Evolutionary conservation across 53 echinoderm and acorn worm genomes (phyloP).

Genomic region (Actinopyga echinites): DNA sequence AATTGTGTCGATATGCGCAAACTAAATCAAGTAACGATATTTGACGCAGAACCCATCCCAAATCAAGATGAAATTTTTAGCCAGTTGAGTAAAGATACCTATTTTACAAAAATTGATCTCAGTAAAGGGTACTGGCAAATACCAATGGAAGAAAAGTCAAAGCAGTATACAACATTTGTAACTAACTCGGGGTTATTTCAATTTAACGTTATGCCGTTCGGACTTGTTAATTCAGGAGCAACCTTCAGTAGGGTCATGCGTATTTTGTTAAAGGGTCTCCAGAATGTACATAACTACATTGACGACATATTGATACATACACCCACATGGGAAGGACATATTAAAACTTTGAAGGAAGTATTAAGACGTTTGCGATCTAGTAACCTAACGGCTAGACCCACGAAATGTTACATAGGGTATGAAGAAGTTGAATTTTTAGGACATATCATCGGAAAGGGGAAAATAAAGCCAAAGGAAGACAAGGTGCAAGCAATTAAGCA

Average conservation of each 20-base stretch:
- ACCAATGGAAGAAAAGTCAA: constrained; percentile 12
- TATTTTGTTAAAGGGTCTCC: constrained; percentile 15
- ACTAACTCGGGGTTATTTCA: constrained; percentile 44
- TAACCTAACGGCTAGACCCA: constrained; percentile 43
- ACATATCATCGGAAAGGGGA: constrained; percentile 37
- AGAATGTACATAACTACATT: constrained; percentile 46
- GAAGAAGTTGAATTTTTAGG: constrained; percentile 34
- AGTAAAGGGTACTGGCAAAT: constrained; percentile 43
- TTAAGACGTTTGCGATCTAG: neutral
- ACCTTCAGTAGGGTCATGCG: constrained; percentile 53
- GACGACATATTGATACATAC: constrained; percentile 53
- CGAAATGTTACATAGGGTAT: constrained; percentile 45
- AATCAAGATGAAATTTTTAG: constrained; percentile 31
- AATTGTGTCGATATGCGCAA: constrained; percentile 6
- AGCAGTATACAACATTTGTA: constrained; percentile 31
- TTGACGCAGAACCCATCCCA: constrained; percentile 29
- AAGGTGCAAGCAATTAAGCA: no score
- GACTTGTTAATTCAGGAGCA: constrained; percentile 47
- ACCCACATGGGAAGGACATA: constrained; percentile 36
- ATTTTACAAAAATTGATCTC: constrained; percentile 26
- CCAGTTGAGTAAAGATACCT: neutral
- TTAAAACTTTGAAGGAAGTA: neutral
- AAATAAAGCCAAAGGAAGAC: neutral
- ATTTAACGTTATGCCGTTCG: constrained; percentile 51
- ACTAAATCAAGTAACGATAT: neutral